These are phyloP conservation scores for Sebastes fasciatus DNA, from an alignment of 2,113 vertebrate genomes.

Conservation along the genomic window DNA sequence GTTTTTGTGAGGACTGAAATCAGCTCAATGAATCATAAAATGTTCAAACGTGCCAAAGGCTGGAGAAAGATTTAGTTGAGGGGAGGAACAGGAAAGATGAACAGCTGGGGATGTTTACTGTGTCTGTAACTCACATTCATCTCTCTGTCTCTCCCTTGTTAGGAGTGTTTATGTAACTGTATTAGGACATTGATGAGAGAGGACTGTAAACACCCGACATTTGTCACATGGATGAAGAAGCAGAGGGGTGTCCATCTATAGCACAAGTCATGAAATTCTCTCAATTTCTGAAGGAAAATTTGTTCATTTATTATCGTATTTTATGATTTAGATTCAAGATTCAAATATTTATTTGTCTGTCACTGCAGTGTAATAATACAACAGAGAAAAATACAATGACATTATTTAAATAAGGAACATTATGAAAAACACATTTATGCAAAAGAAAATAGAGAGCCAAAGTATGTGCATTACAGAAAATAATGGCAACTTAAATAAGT, in stretches of 20 bases:
- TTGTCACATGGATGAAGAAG: conserved; percentile 14
- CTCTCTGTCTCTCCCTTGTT: conserved; percentile 2
- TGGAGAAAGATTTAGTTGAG: neutral
- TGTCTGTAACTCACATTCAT: conserved; percentile 36
- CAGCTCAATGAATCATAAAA: neutral
- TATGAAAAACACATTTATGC: neutral
- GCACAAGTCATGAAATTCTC: neutral
- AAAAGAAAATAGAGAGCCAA: neutral
- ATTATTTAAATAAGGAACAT: neutral
- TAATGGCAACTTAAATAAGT: neutral
- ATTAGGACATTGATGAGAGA: conserved; percentile 5
- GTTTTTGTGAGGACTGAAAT: conserved; percentile 14
- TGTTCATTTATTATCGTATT: neutral
- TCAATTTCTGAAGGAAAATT: neutral
- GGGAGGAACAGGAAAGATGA: conserved; percentile 30
- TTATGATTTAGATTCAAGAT: neutral
- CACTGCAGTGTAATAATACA: neutral
- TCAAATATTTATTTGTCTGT: neutral
- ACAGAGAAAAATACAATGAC: neutral
- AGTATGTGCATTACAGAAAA: neutral
- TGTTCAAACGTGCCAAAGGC: neutral
- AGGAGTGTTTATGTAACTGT: conserved; percentile 14
- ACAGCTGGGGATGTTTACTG: conserved; percentile 37
- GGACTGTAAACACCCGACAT: conserved; percentile 8
- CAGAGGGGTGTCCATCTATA: neutral